A percentile compares a stretch with the other conserved stretches of the same genome.
Evolutionary conservation across 2,888 invertebrate genomes (phyloP).

Genomic region (Phengaris arion): DNA sequence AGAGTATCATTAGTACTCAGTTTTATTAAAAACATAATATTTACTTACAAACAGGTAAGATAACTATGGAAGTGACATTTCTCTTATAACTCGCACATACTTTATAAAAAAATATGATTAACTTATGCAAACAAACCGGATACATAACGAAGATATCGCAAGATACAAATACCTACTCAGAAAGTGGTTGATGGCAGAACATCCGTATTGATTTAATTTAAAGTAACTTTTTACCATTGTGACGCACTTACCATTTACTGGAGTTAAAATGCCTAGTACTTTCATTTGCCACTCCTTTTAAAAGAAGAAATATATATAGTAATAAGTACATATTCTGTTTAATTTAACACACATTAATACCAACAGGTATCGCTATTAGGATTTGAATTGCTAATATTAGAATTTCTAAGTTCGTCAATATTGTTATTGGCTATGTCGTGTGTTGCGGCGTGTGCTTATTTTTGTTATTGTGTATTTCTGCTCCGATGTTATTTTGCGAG

Average conservation of each 20-base stretch:
- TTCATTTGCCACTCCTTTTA: background rate
- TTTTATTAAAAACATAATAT: background rate
- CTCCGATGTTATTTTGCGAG: constrained; percentile 45
- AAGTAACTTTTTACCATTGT: background rate
- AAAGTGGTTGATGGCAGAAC: background rate
- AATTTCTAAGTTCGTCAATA: constrained; percentile 34
- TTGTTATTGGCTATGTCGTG: constrained; percentile 40
- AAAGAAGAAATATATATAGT: background rate
- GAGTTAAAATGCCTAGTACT: background rate
- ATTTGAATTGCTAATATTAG: constrained; percentile 20
- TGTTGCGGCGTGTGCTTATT: constrained; percentile 46
- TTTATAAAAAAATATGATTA: constrained; percentile 10
- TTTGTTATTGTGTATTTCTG: constrained; percentile 52
- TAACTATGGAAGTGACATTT: background rate
- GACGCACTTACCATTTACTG: background rate
- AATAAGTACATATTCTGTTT: background rate
- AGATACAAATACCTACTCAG: background rate
- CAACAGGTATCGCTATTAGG: background rate
- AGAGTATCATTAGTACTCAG: background rate
- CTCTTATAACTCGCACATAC: background rate
- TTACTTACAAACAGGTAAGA: background rate
- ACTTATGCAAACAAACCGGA: constrained; percentile 16
- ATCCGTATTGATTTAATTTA: constrained; percentile 10
- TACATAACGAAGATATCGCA: background rate
- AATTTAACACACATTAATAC: background rate